Percentiles rank a stretch among this genome's conserved stretches.
Conservation (phyloP, 1,140 invertebrate species). For the Anastrepha obliqua region DNA sequence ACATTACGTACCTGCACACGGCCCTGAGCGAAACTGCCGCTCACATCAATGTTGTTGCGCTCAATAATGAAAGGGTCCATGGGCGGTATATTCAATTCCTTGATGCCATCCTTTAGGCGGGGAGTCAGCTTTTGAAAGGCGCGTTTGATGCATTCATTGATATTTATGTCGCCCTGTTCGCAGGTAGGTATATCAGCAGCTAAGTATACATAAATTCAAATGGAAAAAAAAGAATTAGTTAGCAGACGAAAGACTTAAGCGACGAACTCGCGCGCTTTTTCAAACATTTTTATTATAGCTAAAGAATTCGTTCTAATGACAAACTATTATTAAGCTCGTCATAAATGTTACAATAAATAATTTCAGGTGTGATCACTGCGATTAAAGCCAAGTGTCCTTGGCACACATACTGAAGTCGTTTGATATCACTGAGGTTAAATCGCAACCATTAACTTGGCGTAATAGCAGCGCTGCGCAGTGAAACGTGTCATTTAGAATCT, state of each 20-base stretch:
- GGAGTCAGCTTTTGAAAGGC: conserved; percentile 67
- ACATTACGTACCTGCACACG: conserved; percentile 66
- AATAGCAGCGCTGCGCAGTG: not conserved
- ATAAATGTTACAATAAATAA: not conserved
- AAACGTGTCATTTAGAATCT: conserved; percentile 21
- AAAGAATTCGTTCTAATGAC: too few relatives aligned
- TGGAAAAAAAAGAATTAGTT: not conserved
- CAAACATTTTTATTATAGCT: not conserved
- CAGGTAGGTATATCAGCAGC: conserved; percentile 69
- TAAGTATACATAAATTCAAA: conserved; percentile 50
- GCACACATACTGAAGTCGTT: not conserved
- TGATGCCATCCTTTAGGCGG: conserved; percentile 66
- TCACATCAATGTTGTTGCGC: conserved; percentile 64
- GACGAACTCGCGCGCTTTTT: not conserved
- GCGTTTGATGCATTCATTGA: conserved; percentile 70
- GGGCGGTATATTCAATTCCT: conserved; percentile 68
- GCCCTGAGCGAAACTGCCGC: conserved; percentile 64
- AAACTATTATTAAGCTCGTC: too few relatives aligned
- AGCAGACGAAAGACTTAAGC: conserved; percentile 11
- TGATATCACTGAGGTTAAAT: not conserved
- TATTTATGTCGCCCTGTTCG: conserved; percentile 63
- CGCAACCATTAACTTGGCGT: not conserved
- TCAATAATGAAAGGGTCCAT: conserved; percentile 69
- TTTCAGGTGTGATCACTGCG: not conserved
- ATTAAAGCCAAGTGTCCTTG: not conserved